Conservation (phyloP, 1,140 invertebrate genomes). For the Drosophila repleta region DNA sequence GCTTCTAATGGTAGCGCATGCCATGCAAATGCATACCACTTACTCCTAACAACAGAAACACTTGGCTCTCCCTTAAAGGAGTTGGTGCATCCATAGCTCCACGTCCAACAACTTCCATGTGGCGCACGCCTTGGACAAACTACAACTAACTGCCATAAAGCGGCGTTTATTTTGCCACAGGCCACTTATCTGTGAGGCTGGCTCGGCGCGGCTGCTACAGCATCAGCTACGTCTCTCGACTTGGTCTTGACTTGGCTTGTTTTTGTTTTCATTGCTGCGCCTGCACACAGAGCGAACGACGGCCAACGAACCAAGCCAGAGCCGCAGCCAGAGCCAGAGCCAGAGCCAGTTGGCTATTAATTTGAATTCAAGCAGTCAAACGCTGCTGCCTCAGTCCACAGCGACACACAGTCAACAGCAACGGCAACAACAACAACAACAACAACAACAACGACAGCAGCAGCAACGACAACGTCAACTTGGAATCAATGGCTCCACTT, state of each 20-base stretch:
- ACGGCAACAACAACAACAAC: slow-evolving; percentile 17
- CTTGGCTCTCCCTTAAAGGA: slow-evolving; percentile 70
- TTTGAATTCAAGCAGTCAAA: slow-evolving; percentile 82
- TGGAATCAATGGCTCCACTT: slow-evolving; percentile 81
- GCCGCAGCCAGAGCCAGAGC: slow-evolving; percentile 10
- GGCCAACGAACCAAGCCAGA: slow-evolving; percentile 43
- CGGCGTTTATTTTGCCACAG: slow-evolving; percentile 81
- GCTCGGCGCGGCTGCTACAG: slow-evolving; percentile 25
- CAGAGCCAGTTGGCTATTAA: slow-evolving; percentile 71
- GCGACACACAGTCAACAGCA: slow-evolving; percentile 47
- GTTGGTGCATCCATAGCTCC: slow-evolving; percentile 31
- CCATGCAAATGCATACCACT: slow-evolving; percentile 76
- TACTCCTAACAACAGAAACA: slow-evolving; percentile 64
- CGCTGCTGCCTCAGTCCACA: slow-evolving; percentile 53
- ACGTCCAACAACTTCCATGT: slow-evolving; percentile 45
- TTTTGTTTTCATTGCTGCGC: slow-evolving; percentile 76
- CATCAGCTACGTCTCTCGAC: slow-evolving; percentile 34
- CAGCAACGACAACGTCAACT: slow-evolving; percentile 48
- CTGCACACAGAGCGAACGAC: slow-evolving; percentile 45
- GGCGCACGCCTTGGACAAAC: slow-evolving; percentile 73
- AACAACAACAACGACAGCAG: slow-evolving; percentile 28
- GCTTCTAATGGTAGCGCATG: slow-evolving; percentile 79
- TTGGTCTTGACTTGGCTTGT: slow-evolving; percentile 59
- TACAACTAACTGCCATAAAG: slow-evolving; percentile 80
- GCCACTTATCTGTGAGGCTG: slow-evolving; percentile 75